Evolutionary conservation across 2,888 invertebrate species (phyloP), one percentile per base, ranked within the genome.

Genomic region (Orthonychiurus folsomi): DNA sequence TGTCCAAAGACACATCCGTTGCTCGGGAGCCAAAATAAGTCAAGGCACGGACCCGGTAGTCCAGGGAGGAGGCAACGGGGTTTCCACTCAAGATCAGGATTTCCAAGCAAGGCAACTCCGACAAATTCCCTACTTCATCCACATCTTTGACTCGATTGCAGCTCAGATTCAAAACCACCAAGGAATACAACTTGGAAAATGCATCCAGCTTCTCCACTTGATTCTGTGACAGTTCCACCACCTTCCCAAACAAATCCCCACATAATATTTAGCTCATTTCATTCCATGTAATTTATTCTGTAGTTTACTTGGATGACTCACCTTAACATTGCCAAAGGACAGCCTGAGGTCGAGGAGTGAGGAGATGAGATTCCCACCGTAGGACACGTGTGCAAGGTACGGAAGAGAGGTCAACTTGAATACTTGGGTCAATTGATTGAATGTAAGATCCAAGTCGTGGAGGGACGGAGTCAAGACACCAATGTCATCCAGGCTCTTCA

Each of bases 1-100:
- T 91, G 75, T 97, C 96, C 64, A 96, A 78, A 74, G 85, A 86
- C 48, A 96, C 85, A 76, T 93, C 89, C 18, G 83, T 79, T 73
- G 91, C 89, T 67, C 93, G 82, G 55, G 85, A 84, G 57, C 88
- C 88, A 75, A 96, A 94, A 72, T 88, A 84, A 73, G 93, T 89
- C 69, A 96, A 80, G 1, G 93, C 89, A 75, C 90, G 89, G 0
- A 92, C 87, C 73, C 96, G 83, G 75, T 94, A 96, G 79, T 96
- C 95, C 75, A 88, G 84, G 60, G 85, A 82, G 1, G 87, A 84
- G 0, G 93, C 89, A 0, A 96, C 87, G 20, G 89, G 89, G 79
- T 96, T 96, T 0, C 93, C 93, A 0, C 88, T 88, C 55, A 96
- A 79, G 75, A 86, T 83, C n/a, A 96, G 79, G 77, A 86, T 85